Percentiles rank a stretch among this genome's conserved stretches.
Conservation (phyloP, 2,888 invertebrate species). For the Drosophila siamana region DNA sequence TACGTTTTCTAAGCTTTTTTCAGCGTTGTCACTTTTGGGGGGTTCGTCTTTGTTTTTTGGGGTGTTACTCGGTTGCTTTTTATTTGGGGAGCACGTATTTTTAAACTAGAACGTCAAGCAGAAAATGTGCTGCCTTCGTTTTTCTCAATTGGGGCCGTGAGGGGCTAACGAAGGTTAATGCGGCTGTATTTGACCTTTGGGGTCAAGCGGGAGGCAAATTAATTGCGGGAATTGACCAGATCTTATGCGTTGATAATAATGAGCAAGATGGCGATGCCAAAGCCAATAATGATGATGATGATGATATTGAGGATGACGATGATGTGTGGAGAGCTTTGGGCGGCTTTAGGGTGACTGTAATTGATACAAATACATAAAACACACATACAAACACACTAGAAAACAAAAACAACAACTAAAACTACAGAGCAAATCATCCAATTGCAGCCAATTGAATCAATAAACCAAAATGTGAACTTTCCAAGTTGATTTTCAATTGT, state of each 20-base stretch:
- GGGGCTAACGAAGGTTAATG: constrained; percentile 85
- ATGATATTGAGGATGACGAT: constrained; percentile 15
- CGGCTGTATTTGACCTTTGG: constrained; percentile 80
- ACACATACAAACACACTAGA: constrained; percentile 16
- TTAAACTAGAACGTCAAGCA: constrained; percentile 39
- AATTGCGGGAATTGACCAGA: constrained; percentile 70
- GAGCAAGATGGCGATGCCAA: background rate
- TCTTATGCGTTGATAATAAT: constrained; percentile 11
- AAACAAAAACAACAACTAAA: constrained; percentile 13
- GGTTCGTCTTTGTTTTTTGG: constrained; percentile 6
- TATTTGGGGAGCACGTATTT: constrained; percentile 27
- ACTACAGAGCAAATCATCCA: constrained; percentile 31
- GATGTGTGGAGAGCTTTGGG: constrained; percentile 22
- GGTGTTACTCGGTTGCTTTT: constrained; percentile 22
- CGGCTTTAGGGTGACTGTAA: constrained; percentile 52
- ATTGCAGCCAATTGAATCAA: constrained; percentile 77
- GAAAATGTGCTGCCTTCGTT: constrained; percentile 34
- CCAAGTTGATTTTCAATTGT: constrained; percentile 56
- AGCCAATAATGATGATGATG: constrained; percentile 7
- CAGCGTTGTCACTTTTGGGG: constrained; percentile 2
- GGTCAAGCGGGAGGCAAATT: constrained; percentile 81
- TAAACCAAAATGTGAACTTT: constrained; percentile 60
- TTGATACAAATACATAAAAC: constrained; percentile 45
- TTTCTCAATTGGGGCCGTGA: constrained; percentile 60
- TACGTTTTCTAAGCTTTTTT: background rate